A percentile compares a stretch with the other conserved stretches of the same genome.
Conservation (phyloP, 2,797 vertebrate genomes). For the Peromyscus eremicus region DNA sequence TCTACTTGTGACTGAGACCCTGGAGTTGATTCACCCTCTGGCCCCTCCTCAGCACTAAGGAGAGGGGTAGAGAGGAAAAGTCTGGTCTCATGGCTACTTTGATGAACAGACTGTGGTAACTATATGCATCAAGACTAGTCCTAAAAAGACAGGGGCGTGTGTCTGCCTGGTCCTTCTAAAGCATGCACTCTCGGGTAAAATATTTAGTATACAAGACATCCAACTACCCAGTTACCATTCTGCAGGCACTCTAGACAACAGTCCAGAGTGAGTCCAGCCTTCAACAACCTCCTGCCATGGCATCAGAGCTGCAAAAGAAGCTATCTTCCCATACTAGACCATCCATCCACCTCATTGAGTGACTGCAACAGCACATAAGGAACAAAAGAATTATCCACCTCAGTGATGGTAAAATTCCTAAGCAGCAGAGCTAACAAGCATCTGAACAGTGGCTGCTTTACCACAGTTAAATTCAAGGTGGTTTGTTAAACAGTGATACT, state of each 20-base stretch:
- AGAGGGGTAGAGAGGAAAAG: not conserved
- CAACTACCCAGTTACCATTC: not conserved
- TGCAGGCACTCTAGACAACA: not conserved
- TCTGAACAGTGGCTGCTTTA: slow-evolving; percentile 1
- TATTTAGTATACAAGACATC: not conserved
- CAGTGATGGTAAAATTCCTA: not conserved
- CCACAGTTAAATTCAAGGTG: not conserved
- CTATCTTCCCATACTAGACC: not conserved
- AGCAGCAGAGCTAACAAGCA: not conserved
- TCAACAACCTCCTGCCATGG: not conserved
- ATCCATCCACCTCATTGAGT: not conserved
- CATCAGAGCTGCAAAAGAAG: not conserved
- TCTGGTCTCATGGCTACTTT: not conserved
- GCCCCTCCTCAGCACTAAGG: not conserved
- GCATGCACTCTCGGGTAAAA: not conserved
- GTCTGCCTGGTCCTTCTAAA: not conserved
- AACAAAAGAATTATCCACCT: not conserved
- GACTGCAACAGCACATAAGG: not conserved
- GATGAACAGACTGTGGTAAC: not conserved
- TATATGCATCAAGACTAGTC: not conserved
- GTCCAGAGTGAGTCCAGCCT: not conserved
- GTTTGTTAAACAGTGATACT: slow-evolving; percentile 6
- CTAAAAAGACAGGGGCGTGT: not conserved
- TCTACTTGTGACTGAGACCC: not conserved
- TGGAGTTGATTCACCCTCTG: not conserved